phyloP scores from a whole-genome alignment of 1,140 invertebrate species.

The Caenorhabditis inopinata region DNA sequence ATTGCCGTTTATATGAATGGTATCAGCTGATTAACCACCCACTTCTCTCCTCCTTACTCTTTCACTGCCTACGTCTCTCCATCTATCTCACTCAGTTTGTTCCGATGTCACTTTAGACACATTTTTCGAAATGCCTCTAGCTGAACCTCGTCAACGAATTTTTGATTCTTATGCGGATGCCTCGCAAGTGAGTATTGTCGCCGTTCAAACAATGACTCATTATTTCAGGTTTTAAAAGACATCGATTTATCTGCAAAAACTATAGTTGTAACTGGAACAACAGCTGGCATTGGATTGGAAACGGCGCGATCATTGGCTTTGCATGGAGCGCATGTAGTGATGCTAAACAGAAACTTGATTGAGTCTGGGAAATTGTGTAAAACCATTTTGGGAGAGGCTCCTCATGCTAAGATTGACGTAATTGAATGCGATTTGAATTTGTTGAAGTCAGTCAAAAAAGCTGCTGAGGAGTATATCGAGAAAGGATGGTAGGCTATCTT shows the following conservation, averaged over 20 bases:
- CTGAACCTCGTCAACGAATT: too few relatives aligned
- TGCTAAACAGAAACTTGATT: slow-evolving; percentile 78
- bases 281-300: slow-evolving; percentile 87
- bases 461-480: slow-evolving; percentile 20
- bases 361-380: slow-evolving; percentile 74
- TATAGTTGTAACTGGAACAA: slow-evolving; percentile 83
- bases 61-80: too few relatives aligned
- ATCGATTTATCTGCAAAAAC: slow-evolving; percentile 79
- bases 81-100: too few relatives aligned
- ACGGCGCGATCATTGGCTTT: slow-evolving; percentile 81
- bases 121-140: too few relatives aligned
- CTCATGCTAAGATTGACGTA: slow-evolving; percentile 29
- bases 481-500: slow-evolving; percentile 28
- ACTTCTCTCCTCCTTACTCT: too few relatives aligned
- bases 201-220: too few relatives aligned
- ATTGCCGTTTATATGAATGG: too few relatives aligned
- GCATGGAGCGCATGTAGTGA: slow-evolving; percentile 81
- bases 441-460: neutral
- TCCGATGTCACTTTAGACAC: too few relatives aligned
- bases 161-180: too few relatives aligned
- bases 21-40: too few relatives aligned
- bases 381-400: neutral
- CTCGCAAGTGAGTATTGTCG: too few relatives aligned
- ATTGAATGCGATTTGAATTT: slow-evolving; percentile 38
- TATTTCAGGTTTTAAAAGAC: slow-evolving; percentile 79